phyloP scores from a whole-genome alignment of 53 echinoderm and acorn worm species.

The Pentamera pediparva region DNA sequence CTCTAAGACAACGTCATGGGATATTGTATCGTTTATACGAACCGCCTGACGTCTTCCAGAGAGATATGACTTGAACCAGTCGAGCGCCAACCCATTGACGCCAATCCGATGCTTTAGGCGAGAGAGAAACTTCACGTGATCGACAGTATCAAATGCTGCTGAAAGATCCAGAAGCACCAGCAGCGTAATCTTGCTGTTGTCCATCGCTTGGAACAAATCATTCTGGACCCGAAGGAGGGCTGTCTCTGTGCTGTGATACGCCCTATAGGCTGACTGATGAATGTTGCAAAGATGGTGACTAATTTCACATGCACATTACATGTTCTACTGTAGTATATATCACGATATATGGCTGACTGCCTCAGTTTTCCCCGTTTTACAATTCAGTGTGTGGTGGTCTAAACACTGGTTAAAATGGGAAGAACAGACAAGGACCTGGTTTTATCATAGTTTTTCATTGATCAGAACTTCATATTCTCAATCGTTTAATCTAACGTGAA shows the following conservation, averaged over 20 bases:
- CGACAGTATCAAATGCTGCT: conserved; percentile 35
- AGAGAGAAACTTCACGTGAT: conserved; percentile 1
- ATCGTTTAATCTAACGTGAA: too few species aligned
- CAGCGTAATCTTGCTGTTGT: conserved; percentile 8
- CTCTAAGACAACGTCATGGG: neutral
- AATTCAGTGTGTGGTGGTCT: too few species aligned
- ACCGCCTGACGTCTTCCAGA: conserved; percentile 1
- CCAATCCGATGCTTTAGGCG: neutral
- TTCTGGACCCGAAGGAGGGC: conserved; percentile 23
- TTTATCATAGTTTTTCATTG: too few species aligned
- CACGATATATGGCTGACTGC: too few species aligned
- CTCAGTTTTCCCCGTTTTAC: too few species aligned
- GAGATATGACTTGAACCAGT: conserved; percentile 31
- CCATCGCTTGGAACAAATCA: conserved; percentile 14
- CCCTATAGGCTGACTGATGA: conserved; percentile 18
- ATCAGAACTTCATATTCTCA: too few species aligned
- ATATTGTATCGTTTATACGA: neutral
- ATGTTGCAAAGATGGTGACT: too few species aligned
- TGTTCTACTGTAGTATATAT: too few species aligned
- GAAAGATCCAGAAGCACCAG: conserved; percentile 30
- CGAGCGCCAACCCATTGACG: neutral
- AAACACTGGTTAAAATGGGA: too few species aligned
- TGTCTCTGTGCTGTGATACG: conserved; percentile 2
- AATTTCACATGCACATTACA: too few species aligned
- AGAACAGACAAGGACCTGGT: too few species aligned